A percentile compares a stretch with the other conserved stretches of the same genome.
These are phyloP conservation scores for Ichneumon xanthorius DNA, from an alignment of 2,888 invertebrate genomes.

Conservation along the genomic window DNA sequence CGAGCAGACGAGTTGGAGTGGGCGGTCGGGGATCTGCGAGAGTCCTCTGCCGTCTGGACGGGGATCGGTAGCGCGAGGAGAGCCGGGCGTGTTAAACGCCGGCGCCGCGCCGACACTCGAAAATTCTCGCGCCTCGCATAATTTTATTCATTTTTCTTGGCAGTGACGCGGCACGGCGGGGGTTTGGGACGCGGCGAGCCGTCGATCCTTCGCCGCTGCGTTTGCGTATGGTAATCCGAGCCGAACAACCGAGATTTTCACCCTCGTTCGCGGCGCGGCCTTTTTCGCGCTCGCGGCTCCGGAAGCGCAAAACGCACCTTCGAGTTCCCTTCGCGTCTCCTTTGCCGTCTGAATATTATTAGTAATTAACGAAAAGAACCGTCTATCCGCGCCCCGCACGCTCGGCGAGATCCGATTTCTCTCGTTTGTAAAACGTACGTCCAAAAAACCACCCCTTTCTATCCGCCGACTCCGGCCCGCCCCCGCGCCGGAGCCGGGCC, in stretches of 20 bases:
- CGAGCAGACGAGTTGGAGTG: constrained; percentile 28
- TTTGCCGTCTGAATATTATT: constrained; percentile 81
- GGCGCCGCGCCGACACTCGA: constrained; percentile 67
- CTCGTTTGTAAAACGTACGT: constrained; percentile 50
- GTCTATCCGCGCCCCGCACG: constrained; percentile 36
- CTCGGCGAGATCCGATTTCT: constrained; percentile 46
- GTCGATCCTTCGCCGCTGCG: constrained; percentile 72
- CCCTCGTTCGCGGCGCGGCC: constrained; percentile 29
- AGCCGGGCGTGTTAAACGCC: constrained; percentile 38
- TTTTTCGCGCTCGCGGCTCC: constrained; percentile 46
- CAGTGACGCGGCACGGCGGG: constrained; percentile 26
- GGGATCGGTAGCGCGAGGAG: constrained; percentile 25
- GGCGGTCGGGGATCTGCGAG: constrained; percentile 29
- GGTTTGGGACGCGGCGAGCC: constrained; percentile 32
- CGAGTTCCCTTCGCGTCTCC: constrained; percentile 21
- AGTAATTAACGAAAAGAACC: constrained; percentile 82
- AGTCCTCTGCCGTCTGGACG: constrained; percentile 40
- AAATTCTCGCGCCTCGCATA: constrained; percentile 75
- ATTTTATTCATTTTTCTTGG: constrained; percentile 82
- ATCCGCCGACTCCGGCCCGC: neutral
- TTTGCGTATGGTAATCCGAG: constrained; percentile 80
- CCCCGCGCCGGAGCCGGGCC: neutral
- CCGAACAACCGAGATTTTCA: constrained; percentile 54
- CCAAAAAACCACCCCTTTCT: constrained; percentile 24
- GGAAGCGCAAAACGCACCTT: constrained; percentile 24